Evolutionary conservation across 2,888 invertebrate genomes (phyloP).

Genomic region (Rotaria macrura): DNA sequence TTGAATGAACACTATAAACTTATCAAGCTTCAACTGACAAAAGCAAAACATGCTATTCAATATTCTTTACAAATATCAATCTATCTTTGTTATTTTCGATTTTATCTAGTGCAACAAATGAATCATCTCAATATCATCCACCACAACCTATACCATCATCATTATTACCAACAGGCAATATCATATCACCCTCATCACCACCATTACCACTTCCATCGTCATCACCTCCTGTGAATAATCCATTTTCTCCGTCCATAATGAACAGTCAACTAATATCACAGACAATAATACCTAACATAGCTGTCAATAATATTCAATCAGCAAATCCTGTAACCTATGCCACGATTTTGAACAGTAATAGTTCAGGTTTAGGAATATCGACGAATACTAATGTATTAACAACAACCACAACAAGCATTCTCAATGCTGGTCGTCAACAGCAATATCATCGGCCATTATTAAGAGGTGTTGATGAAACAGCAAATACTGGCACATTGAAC

Average conservation of each 20-base stretch:
- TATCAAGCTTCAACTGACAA: neutral
- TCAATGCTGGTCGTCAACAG: neutral
- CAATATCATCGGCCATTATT: neutral
- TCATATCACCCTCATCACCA: neutral
- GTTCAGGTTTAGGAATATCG: neutral
- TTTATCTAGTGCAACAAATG: neutral
- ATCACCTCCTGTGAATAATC: constrained; percentile 15
- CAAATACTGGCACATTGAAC: neutral
- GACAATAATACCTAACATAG: neutral
- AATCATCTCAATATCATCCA: neutral
- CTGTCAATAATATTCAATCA: neutral
- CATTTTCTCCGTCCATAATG: neutral
- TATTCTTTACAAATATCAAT: too few species aligned
- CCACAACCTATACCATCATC: neutral
- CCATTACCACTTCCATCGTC: neutral
- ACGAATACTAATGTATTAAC: neutral
- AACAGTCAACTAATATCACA: neutral
- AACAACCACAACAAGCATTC: neutral
- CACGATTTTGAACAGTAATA: neutral
- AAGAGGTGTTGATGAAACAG: neutral
- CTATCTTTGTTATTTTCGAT: neutral
- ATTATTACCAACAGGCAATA: neutral
- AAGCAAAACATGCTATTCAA: too few species aligned
- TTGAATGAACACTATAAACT: too few species aligned
- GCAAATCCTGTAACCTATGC: neutral